Conservation (phyloP, 64 coral and sea anemone genomes). For the Platygyra sinensis region DNA sequence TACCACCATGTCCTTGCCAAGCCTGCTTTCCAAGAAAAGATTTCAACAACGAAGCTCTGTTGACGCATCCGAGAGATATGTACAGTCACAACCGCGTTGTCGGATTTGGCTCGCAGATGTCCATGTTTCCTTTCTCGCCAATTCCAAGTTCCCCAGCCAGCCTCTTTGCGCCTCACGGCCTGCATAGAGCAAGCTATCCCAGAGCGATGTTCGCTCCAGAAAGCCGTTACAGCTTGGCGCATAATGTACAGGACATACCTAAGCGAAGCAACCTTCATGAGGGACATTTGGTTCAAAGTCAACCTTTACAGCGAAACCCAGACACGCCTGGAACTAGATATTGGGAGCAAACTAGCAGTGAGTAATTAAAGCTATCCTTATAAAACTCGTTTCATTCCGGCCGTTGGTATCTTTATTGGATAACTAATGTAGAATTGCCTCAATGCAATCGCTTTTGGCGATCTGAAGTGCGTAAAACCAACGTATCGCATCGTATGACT, state of each 20-base stretch:
- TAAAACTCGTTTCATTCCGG: no score
- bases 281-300: neutral
- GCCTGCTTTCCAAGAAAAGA: conserved; percentile 11
- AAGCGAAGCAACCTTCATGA: neutral
- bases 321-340: neutral
- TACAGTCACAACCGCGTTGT: neutral
- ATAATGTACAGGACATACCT: neutral
- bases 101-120: neutral
- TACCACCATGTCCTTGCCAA: neutral
- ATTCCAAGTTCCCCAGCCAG: neutral
- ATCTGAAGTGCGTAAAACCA: no score
- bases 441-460: no score
- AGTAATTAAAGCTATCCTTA: neutral
- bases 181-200: neutral
- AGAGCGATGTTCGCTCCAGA: neutral
- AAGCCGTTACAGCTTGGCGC: neutral
- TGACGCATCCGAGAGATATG: neutral
- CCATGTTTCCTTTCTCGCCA: neutral
- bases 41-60: neutral
- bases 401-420: no score
- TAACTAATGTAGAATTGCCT: no score
- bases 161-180: neutral
- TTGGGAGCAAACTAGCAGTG: neutral
- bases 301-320: neutral
- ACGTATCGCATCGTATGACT: no score